Evolutionary conservation across 1,140 invertebrate genomes (phyloP).

Genomic region (Aphaenogaster ashmeadi): DNA sequence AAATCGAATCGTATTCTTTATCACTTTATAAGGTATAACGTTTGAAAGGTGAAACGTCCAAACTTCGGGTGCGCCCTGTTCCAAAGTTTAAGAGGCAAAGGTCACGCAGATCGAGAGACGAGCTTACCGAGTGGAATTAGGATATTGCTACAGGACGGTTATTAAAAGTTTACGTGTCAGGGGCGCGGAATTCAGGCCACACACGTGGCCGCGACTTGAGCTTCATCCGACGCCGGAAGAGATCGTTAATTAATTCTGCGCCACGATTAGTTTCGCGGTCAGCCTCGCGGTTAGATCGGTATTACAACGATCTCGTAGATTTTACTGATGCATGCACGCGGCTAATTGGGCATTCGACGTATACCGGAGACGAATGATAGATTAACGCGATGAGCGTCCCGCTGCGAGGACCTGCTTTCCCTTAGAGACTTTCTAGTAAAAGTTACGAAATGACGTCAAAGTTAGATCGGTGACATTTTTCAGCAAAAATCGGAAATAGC

Average conservation of each 20-base stretch:
- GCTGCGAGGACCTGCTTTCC: not conserved
- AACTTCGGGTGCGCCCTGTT: not conserved
- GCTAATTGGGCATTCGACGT: not conserved
- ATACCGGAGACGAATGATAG: not conserved
- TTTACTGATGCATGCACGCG: not conserved
- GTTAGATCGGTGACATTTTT: too few species aligned
- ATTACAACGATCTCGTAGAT: not conserved
- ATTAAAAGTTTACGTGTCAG: slow-evolving; percentile 16
- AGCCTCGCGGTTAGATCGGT: not conserved
- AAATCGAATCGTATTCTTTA: slow-evolving; percentile 1
- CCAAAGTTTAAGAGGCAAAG: slow-evolving; percentile 7
- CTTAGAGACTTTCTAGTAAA: too few species aligned
- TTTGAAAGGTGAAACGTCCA: not conserved
- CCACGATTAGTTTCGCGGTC: not conserved
- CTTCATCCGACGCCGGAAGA: not conserved
- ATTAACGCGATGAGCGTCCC: not conserved
- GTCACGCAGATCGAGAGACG: not conserved
- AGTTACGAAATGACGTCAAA: too few species aligned
- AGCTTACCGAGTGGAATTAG: not conserved
- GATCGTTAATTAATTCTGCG: not conserved
- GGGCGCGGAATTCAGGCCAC: not conserved
- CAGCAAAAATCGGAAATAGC: too few species aligned
- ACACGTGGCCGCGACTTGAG: not conserved
- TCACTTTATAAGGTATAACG: not conserved
- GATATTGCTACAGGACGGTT: not conserved